Percentiles rank a stretch among this genome's conserved stretches.
Conservation (phyloP, 2,113 vertebrate species). For the Falco punctatus region DNA sequence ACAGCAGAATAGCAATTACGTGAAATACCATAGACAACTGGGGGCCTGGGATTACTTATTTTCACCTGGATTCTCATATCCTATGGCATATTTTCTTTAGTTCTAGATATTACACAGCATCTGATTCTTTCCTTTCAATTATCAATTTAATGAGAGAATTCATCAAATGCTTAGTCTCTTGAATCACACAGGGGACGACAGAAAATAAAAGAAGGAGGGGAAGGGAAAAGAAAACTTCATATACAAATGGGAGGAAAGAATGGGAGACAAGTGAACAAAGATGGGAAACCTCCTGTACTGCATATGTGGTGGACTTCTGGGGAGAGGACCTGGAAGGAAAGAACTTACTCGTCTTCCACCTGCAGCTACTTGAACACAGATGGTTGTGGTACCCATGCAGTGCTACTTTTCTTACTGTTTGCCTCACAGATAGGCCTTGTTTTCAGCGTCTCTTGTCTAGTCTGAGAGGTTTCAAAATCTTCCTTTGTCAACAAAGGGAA, state of each 20-base stretch:
- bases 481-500: background rate
- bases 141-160: background rate
- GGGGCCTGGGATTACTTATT: background rate
- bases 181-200: background rate
- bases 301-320: background rate
- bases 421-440: background rate
- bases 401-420: background rate
- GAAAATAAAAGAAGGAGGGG: background rate
- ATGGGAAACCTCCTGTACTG: background rate
- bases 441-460: background rate
- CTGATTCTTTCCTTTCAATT: background rate
- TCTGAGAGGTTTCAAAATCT: background rate
- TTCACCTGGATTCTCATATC: background rate
- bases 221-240: background rate
- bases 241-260: background rate
- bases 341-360: background rate
- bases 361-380: background rate
- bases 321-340: background rate
- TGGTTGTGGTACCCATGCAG: background rate
- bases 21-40: background rate
- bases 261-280: background rate
- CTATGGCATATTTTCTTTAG: background rate
- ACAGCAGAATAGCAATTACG: background rate
- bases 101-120: background rate
- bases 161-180: background rate